These are phyloP conservation scores for Sebastiscus tertius DNA, from an alignment of 2,797 vertebrate genomes.

Conservation along the genomic window DNA sequence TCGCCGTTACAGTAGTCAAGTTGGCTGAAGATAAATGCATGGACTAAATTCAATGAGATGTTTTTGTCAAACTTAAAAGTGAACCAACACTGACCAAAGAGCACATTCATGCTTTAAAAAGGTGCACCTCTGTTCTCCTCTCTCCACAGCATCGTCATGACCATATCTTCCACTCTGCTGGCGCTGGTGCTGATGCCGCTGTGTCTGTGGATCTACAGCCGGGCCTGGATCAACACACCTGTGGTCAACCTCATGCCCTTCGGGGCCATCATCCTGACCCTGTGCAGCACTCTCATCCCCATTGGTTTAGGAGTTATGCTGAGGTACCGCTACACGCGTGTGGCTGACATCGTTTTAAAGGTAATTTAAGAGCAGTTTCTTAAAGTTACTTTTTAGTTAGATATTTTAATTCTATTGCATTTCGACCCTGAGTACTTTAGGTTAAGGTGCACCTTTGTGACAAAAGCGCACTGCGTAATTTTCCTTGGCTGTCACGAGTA, in stretches of 20 bases:
- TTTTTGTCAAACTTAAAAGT: background rate
- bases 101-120: background rate
- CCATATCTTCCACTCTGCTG: slow-evolving; percentile 93
- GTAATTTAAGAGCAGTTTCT: slow-evolving; percentile 72
- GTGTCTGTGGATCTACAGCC: slow-evolving; percentile 97
- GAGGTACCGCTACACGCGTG: slow-evolving; percentile 86
- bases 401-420: background rate
- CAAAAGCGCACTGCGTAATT: slow-evolving; percentile 71
- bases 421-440: background rate
- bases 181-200: slow-evolving; percentile 95
- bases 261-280: slow-evolving; percentile 93
- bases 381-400: background rate
- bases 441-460: slow-evolving; percentile 1
- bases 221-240: slow-evolving; percentile 95
- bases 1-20: too few relatives aligned
- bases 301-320: slow-evolving; percentile 92
- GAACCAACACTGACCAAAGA: background rate
- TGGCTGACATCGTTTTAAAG: slow-evolving; percentile 92
- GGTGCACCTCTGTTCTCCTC: slow-evolving; percentile 1
- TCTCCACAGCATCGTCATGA: slow-evolving; percentile 93
- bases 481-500: slow-evolving; percentile 8
- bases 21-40: too few relatives aligned
- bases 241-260: slow-evolving; percentile 92
- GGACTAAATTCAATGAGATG: background rate
- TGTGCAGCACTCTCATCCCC: slow-evolving; percentile 95